Percentiles rank a stretch among this genome's conserved stretches.
Evolutionary conservation across 23 tunicate genomes (phyloP).

Genomic region (Trididemnum miniatum): DNA sequence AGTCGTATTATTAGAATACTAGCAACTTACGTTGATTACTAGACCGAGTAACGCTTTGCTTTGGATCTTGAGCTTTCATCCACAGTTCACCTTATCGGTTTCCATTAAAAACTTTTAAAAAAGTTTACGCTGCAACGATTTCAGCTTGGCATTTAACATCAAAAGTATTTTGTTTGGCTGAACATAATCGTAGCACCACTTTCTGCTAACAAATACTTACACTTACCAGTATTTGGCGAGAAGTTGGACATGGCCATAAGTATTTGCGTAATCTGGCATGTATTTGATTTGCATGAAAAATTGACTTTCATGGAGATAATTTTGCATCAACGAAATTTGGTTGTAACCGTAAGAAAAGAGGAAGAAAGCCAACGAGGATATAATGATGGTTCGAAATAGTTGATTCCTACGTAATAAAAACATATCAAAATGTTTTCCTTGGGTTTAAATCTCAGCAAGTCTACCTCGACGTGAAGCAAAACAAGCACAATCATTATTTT

Average conservation of each 20-base stretch:
- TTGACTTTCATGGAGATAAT: slow-evolving; percentile 47
- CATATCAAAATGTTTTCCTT: neutral
- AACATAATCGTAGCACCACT: too few species aligned
- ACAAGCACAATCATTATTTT: too few species aligned
- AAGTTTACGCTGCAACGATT: too few species aligned
- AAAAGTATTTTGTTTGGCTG: too few species aligned
- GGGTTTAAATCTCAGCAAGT: neutral
- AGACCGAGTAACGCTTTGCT: too few species aligned
- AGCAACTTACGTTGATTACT: too few species aligned
- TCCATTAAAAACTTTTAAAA: too few species aligned
- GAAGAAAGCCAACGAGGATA: slow-evolving; percentile 24
- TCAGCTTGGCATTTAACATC: too few species aligned
- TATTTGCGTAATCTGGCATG: slow-evolving; percentile 51
- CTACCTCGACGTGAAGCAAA: too few species aligned
- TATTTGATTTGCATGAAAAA: slow-evolving; percentile 61
- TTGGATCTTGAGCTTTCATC: too few species aligned
- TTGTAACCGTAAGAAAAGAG: slow-evolving; percentile 55
- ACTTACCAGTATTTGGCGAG: slow-evolving; percentile 46
- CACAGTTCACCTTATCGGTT: too few species aligned
- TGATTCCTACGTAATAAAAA: slow-evolving; percentile 9
- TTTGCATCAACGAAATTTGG: slow-evolving; percentile 52
- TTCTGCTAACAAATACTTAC: neutral
- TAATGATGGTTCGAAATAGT: slow-evolving; percentile 17
- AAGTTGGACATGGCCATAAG: slow-evolving; percentile 52
- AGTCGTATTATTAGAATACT: too few species aligned